These are phyloP conservation scores for Philotrypesis tridentata DNA, from an alignment of 1,140 invertebrate species.

Conservation along the genomic window DNA sequence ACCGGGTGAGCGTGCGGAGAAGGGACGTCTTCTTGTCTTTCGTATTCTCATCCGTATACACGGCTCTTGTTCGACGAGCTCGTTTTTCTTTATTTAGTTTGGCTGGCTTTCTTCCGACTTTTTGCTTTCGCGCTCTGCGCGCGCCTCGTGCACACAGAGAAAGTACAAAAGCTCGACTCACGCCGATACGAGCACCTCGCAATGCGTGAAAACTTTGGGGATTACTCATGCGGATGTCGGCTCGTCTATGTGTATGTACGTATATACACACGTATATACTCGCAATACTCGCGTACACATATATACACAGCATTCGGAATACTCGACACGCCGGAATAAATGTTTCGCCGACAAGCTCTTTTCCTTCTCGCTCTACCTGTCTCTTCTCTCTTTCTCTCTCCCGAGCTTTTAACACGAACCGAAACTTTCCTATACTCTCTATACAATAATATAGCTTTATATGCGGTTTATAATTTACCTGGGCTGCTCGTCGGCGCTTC, in stretches of 20 bases:
- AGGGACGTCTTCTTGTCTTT: conserved; percentile 9
- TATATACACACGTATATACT: too few relatives aligned
- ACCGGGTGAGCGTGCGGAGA: not conserved
- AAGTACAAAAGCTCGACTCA: conserved; percentile 13
- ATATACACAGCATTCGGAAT: not conserved
- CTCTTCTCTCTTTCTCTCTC: too few relatives aligned
- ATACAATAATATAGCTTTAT: not conserved
- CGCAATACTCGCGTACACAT: not conserved
- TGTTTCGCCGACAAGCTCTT: conserved; percentile 18
- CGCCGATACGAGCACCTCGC: not conserved
- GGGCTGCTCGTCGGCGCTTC: too few relatives aligned
- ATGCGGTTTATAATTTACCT: conserved; percentile 25
- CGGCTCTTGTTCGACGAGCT: not conserved
- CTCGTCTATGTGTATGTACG: not conserved
- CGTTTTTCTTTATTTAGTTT: conserved; percentile 30
- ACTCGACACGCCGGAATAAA: conserved; percentile 19
- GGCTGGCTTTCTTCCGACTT: conserved; percentile 1
- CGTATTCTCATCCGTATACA: not conserved
- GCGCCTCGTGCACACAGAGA: too few relatives aligned
- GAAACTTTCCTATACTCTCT: not conserved
- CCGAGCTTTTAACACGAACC: not conserved
- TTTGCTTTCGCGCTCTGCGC: not conserved
- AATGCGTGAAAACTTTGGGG: conserved; percentile 40
- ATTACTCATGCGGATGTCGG: conserved; percentile 40
- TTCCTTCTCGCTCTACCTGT: too few relatives aligned